These are phyloP conservation scores for Aphaenogaster ashmeadi DNA, from an alignment of 1,140 invertebrate genomes.

Conservation along the genomic window DNA sequence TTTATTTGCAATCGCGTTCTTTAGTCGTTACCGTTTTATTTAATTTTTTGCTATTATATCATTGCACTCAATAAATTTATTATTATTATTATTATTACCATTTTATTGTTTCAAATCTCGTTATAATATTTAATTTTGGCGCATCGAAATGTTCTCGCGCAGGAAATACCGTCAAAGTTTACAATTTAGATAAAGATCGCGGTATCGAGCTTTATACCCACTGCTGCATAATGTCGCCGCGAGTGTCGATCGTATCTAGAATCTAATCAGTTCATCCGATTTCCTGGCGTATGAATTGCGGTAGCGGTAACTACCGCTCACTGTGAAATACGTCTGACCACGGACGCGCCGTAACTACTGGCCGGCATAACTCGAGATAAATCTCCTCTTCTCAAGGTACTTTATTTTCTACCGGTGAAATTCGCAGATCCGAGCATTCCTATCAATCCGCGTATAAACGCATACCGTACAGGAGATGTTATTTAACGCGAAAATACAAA, in stretches of 20 bases:
- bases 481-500: not conserved
- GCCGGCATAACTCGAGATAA: constrained; percentile 29
- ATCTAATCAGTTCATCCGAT: constrained; percentile 56
- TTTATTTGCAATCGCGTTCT: not conserved
- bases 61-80: not conserved
- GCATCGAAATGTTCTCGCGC: not conserved
- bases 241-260: constrained; percentile 41
- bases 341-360: constrained; percentile 23
- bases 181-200: constrained; percentile 53
- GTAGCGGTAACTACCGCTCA: constrained; percentile 36
- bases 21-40: not conserved
- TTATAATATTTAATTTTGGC: not conserved
- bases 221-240: constrained; percentile 34
- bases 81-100: not conserved
- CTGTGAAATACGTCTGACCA: constrained; percentile 42
- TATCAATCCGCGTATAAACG: constrained; percentile 12
- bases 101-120: not conserved
- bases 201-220: constrained; percentile 19
- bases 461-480: not conserved
- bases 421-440: constrained; percentile 13
- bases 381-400: constrained; percentile 24
- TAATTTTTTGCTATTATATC: not conserved
- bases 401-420: constrained; percentile 33
- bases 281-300: constrained; percentile 56
- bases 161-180: constrained; percentile 35